Evolutionary conservation across 2,888 invertebrate genomes (phyloP), one percentile per base, ranked within the genome.

Genomic region (Chrysolina americana): DNA sequence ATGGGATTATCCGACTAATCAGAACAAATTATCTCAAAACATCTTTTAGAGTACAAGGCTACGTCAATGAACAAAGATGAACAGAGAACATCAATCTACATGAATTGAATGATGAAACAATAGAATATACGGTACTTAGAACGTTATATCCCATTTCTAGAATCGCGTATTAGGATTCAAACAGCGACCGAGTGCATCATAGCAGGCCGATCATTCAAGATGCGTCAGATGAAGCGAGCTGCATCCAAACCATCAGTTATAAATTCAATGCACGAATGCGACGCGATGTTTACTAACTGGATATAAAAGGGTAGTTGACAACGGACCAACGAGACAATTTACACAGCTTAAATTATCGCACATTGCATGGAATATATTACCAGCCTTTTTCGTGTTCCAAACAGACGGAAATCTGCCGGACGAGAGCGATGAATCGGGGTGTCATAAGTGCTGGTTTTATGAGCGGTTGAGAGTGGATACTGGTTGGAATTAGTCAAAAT

Each of bases 201-300:
- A 65, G 62, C 50, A 48, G 50, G 65, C 68, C 66, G 74, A 75
- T 77, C 75, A 70, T 75, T 75, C 71, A 73, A 73, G 69, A 69
- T 69, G 73, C 63, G 71, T 71, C 73, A 70, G 76, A 74, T 74
- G 76, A 68, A 73, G 70, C 73, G 73, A 47, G 65, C 48, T 71
- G 73, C 74, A 72, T 74, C 72, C 72, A 64, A 70, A 74, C 71
- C 72, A 70, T 72, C 71, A 70, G 65, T 76, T 79, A 74, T 74
- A 75, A 75, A 79, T 79, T 76, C 77, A 66, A 66, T 70, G 69
- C 77, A 79, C 76, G 77, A 63, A 36, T 70, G 50, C 64, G 62
- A 73, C 74, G 65, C 77, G 73, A 75, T 78, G 75, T 78, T 76
- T 79, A 73, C 76, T 73, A 75, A 77, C 77, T 70, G 71, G 75